Evolutionary conservation across 2,113 vertebrate genomes (phyloP).

Genomic region (Micromys minutus): DNA sequence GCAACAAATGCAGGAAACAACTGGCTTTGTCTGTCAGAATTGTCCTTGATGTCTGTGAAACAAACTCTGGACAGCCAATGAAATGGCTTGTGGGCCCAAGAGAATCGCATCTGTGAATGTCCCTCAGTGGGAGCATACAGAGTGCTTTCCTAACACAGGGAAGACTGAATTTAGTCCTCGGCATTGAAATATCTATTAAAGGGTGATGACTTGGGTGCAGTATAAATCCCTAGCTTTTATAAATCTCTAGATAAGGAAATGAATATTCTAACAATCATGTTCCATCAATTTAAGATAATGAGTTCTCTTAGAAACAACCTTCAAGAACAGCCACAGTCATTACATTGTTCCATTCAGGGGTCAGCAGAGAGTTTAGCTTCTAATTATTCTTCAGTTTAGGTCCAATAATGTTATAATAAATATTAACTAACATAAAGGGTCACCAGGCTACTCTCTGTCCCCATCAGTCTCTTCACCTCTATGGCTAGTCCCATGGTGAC

Average conservation of each 20-base stretch:
- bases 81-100: not conserved
- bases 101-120: fast-evolving
- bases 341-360: not conserved
- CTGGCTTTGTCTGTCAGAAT: not conserved
- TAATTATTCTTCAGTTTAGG: not conserved
- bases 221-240: not conserved
- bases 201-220: not conserved
- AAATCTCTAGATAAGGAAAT: not conserved
- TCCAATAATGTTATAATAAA: too few relatives aligned
- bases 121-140: not conserved
- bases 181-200: too few relatives aligned
- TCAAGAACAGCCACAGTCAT: not conserved
- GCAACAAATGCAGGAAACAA: not conserved
- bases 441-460: too few relatives aligned
- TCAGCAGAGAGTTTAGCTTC: not conserved
- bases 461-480: too few relatives aligned
- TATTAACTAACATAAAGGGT: too few relatives aligned
- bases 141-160: not conserved
- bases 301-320: not conserved
- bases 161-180: not conserved
- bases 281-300: not conserved
- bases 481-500: too few relatives aligned
- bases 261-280: not conserved
- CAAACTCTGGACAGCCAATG: not conserved
- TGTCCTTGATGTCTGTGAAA: not conserved